These are phyloP conservation scores for Poecilia gillii DNA, from an alignment of 2,797 vertebrate species.

Conservation along the genomic window DNA sequence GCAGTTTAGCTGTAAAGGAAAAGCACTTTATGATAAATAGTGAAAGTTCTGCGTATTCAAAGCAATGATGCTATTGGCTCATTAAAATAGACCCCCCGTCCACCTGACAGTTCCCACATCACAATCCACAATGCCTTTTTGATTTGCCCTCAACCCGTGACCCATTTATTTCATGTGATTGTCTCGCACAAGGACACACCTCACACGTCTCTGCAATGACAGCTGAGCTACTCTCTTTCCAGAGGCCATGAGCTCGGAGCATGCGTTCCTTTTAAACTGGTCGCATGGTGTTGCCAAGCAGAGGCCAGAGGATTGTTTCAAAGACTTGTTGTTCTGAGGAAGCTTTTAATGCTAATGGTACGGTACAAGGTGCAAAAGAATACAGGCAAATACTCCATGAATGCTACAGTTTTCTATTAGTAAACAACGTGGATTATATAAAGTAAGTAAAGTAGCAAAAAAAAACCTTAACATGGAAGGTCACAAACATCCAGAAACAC, in stretches of 20 bases:
- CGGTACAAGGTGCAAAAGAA: neutral
- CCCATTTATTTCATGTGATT: slow-evolving; percentile 66
- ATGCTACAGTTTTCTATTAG: neutral
- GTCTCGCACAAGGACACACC: slow-evolving; percentile 46
- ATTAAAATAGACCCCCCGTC: slow-evolving; percentile 76
- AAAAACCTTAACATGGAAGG: neutral
- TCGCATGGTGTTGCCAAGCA: slow-evolving; percentile 14
- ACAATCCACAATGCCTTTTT: slow-evolving; percentile 58
- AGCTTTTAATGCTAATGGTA: slow-evolving; percentile 5
- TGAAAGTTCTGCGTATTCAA: slow-evolving; percentile 70
- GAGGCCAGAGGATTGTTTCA: slow-evolving; percentile 9
- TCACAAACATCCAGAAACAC: slow-evolving; percentile 1
- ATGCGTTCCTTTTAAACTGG: slow-evolving; percentile 30
- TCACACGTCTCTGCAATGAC: slow-evolving; percentile 47
- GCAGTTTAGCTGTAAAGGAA: slow-evolving; percentile 49
- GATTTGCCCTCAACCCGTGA: slow-evolving; percentile 72
- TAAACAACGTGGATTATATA: neutral
- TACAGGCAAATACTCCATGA: neutral
- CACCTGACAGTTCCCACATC: slow-evolving; percentile 69
- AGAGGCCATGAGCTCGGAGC: slow-evolving; percentile 43
- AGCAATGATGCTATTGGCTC: slow-evolving; percentile 74
- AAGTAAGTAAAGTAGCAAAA: neutral
- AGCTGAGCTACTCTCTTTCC: slow-evolving; percentile 51
- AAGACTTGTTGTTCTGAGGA: slow-evolving; percentile 12
- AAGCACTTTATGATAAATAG: slow-evolving; percentile 68